phyloP scores from a whole-genome alignment of 2,113 vertebrate genomes.

The Neodon shergylaensis region DNA sequence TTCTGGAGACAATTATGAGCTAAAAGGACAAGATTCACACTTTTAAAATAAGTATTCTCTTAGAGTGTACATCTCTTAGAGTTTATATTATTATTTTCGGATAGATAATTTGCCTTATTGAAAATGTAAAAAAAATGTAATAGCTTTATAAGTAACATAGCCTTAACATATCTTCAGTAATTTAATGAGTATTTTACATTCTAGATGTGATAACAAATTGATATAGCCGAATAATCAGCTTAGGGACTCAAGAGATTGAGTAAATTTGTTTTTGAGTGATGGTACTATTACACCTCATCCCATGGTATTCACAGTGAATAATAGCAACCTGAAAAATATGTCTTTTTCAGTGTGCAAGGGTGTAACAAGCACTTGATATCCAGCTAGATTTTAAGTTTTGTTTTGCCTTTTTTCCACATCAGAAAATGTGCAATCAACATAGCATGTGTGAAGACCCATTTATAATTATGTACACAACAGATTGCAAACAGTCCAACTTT shows the following conservation, averaged over 20 bases:
- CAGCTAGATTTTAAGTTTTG: slow-evolving; percentile 53
- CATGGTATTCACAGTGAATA: background rate
- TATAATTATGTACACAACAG: slow-evolving; percentile 59
- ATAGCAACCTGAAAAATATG: slow-evolving; percentile 51
- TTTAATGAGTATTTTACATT: background rate
- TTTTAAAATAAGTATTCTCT: background rate
- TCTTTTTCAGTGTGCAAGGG: slow-evolving; percentile 34
- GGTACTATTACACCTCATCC: background rate
- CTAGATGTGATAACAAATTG: background rate
- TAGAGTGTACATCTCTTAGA: background rate
- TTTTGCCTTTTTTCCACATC: slow-evolving; percentile 71
- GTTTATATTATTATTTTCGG: background rate
- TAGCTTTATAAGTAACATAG: background rate
- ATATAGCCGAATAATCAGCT: background rate
- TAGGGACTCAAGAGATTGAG: background rate
- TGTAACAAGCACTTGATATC: slow-evolving; percentile 36
- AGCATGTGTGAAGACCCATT: slow-evolving; percentile 46
- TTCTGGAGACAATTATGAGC: background rate
- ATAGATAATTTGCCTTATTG: background rate
- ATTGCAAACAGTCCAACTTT: slow-evolving; percentile 60
- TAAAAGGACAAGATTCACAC: background rate
- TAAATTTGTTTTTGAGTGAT: background rate
- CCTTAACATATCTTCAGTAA: background rate
- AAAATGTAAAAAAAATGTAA: background rate
- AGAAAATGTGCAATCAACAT: slow-evolving; percentile 65